A percentile compares a stretch with the other conserved stretches of the same genome.
Conservation (phyloP, 2,113 vertebrate species). For the Psittacula cyanocephala region DNA sequence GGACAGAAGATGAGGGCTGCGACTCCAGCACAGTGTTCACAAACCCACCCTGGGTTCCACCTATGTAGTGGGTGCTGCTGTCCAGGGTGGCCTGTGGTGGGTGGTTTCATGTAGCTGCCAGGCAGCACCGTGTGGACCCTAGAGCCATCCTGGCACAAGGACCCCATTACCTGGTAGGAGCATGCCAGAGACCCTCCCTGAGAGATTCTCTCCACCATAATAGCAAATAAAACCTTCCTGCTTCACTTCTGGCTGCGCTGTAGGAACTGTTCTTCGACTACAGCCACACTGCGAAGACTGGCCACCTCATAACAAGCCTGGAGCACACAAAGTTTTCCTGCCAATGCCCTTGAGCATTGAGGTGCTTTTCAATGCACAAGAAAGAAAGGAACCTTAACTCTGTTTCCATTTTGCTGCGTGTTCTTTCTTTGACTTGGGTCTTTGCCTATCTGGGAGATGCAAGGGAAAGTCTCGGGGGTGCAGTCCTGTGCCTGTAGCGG, state of each 20-base stretch:
- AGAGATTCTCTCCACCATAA: background rate
- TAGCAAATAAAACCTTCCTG: background rate
- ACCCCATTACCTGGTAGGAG: background rate
- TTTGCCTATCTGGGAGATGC: conserved; percentile 14
- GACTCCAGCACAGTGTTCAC: background rate
- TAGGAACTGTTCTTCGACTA: background rate
- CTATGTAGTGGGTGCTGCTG: background rate
- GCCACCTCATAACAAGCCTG: background rate
- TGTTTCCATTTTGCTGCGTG: background rate
- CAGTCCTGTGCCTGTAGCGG: background rate
- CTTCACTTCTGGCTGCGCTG: background rate
- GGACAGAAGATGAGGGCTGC: background rate
- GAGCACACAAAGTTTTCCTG: background rate
- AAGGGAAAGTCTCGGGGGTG: background rate
- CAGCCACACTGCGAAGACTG: background rate
- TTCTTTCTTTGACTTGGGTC: conserved; percentile 13
- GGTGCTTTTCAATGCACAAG: background rate
- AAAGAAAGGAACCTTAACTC: background rate
- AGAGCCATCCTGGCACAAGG: background rate
- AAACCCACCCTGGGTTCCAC: background rate
- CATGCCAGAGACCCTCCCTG: background rate
- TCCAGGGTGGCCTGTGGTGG: background rate
- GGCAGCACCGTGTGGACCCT: background rate
- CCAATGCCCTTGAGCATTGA: background rate
- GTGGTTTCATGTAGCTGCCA: background rate